Evolutionary conservation across 2,797 vertebrate species (phyloP).

Genomic region (Lagodon rhomboides): DNA sequence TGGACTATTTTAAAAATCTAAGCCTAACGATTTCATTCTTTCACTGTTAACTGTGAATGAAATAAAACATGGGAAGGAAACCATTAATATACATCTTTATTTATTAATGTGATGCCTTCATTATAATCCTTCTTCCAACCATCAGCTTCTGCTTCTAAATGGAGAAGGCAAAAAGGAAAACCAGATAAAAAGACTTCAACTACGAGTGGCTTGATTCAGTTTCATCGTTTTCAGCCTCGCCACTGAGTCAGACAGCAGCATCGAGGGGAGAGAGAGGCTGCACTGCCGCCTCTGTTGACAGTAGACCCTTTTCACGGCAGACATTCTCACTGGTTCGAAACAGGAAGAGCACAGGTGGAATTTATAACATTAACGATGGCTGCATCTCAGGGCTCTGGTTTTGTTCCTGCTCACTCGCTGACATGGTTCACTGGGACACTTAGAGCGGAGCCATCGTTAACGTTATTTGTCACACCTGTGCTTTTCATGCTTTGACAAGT

Average conservation of each 20-base stretch:
- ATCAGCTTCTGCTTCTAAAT: background rate
- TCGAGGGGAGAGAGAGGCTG: background rate
- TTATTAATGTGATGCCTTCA: background rate
- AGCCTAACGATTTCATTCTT: background rate
- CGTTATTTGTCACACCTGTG: too few relatives aligned
- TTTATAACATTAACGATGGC: too few relatives aligned
- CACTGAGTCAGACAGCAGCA: background rate
- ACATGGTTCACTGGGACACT: too few relatives aligned
- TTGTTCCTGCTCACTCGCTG: too few relatives aligned
- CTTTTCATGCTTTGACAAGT: too few relatives aligned
- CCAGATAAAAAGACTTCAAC: background rate
- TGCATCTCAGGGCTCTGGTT: too few relatives aligned
- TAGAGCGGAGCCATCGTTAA: too few relatives aligned
- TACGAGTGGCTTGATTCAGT: background rate
- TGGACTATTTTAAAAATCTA: background rate
- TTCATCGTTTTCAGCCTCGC: conserved; percentile 2
- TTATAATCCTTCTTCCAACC: background rate
- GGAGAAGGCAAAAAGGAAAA: background rate
- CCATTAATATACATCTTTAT: background rate
- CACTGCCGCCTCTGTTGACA: too few relatives aligned
- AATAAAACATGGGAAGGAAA: background rate
- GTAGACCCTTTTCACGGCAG: too few relatives aligned
- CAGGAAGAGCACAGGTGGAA: too few relatives aligned
- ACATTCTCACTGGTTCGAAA: too few relatives aligned
- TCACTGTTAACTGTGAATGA: background rate